Percentiles rank a stretch among this genome's conserved stretches.
Evolutionary conservation across 2,888 invertebrate species (phyloP).

Genomic region (Ellobium chinense): DNA sequence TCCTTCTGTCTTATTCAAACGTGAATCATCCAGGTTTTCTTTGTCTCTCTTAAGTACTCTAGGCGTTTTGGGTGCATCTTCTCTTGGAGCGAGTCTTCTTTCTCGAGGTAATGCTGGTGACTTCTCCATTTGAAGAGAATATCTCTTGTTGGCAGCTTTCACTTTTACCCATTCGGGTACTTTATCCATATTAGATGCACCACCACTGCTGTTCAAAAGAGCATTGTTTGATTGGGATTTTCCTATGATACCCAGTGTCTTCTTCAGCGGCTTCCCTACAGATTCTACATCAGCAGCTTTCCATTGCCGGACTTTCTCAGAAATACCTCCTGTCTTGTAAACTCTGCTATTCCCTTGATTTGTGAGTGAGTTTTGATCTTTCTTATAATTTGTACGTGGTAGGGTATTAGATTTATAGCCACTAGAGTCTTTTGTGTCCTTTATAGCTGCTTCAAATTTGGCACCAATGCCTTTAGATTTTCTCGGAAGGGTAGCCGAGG

Average conservation of each 20-base stretch:
- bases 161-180: background rate
- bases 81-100: background rate
- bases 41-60: background rate
- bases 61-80: background rate
- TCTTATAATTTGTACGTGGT: background rate
- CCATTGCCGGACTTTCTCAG: conserved; percentile 8
- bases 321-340: background rate
- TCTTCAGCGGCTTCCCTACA: background rate
- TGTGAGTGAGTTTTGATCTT: background rate
- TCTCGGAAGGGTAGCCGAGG: background rate
- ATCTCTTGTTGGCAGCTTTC: conserved; percentile 6
- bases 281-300: background rate
- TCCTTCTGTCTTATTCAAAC: background rate
- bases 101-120: background rate
- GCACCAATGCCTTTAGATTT: conserved; percentile 22
- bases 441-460: conserved; percentile 19
- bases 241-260: conserved; percentile 25
- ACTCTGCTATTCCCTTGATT: background rate
- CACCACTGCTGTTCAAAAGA: background rate
- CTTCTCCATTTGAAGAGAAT: conserved; percentile 22
- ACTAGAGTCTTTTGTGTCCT: background rate
- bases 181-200: background rate
- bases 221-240: conserved; percentile 17
- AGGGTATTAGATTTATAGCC: background rate
- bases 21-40: background rate